phyloP scores from a whole-genome alignment of 2,113 vertebrate genomes.

The Gasterosteus aculeatus region DNA sequence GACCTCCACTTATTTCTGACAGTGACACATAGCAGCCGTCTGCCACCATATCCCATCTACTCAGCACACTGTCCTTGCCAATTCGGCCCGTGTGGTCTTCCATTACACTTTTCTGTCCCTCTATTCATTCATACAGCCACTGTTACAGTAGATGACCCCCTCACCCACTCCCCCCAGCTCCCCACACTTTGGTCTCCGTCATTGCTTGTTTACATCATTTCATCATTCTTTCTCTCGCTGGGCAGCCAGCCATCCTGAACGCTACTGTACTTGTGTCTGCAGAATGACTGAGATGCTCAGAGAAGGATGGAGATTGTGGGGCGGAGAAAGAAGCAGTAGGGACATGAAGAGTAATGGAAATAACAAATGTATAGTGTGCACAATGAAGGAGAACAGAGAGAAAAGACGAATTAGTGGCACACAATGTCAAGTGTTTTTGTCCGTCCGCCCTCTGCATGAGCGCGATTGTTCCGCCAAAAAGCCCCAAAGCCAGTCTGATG shows the following conservation, averaged over 20 bases:
- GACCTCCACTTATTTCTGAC: constrained; percentile 48
- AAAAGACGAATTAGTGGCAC: constrained; percentile 10
- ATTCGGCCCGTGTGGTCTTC: constrained; percentile 55
- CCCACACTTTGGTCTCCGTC: background rate
- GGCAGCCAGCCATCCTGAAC: constrained; percentile 38
- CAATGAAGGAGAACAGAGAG: background rate
- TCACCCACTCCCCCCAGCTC: background rate
- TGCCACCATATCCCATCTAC: constrained; percentile 63
- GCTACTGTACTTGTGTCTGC: constrained; percentile 32
- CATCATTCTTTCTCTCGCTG: constrained; percentile 38
- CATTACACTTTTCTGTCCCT: constrained; percentile 52
- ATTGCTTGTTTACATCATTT: constrained; percentile 55
- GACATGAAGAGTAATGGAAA: constrained; percentile 15
- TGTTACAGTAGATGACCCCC: constrained; percentile 56
- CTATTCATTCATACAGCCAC: constrained; percentile 49
- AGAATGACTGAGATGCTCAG: constrained; percentile 20
- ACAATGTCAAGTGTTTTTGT: constrained; percentile 32
- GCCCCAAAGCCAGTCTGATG: constrained; percentile 13
- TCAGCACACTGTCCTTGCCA: constrained; percentile 57
- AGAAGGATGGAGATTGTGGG: constrained; percentile 21
- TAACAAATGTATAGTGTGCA: background rate
- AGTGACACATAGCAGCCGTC: constrained; percentile 63
- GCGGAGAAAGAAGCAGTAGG: background rate
- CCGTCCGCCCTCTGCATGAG: constrained; percentile 10
- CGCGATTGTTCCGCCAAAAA: constrained; percentile 24